A percentile compares a stretch with the other conserved stretches of the same genome.
These are phyloP conservation scores for Bathynomus jamesi DNA, from an alignment of 1,140 invertebrate species.

Conservation along the genomic window DNA sequence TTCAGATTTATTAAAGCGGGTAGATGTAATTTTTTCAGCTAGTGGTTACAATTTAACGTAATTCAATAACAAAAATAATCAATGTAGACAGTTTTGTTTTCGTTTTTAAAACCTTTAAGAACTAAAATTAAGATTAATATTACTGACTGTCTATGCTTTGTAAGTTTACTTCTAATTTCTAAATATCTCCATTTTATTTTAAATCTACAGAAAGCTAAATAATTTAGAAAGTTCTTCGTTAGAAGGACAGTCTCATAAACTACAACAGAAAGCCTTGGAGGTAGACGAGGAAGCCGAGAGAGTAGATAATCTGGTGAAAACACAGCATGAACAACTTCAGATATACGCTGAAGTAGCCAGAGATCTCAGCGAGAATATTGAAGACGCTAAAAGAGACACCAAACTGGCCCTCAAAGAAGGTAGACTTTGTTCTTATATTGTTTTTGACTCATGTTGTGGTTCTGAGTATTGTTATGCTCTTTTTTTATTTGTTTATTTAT, in stretches of 20 bases:
- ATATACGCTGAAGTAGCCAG: slow-evolving; percentile 55
- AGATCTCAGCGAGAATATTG: slow-evolving; percentile 59
- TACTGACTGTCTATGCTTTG: background rate
- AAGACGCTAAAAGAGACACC: slow-evolving; percentile 60
- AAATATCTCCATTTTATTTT: background rate
- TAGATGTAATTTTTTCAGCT: too few species aligned
- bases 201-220: slow-evolving; percentile 12
- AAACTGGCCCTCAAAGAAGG: slow-evolving; percentile 57
- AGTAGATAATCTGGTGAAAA: slow-evolving; percentile 50
- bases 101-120: too few species aligned
- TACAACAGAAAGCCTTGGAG: slow-evolving; percentile 47
- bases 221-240: slow-evolving; percentile 26
- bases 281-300: slow-evolving; percentile 51
- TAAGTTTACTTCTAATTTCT: background rate
- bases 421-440: slow-evolving; percentile 37
- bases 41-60: too few species aligned
- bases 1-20: too few species aligned
- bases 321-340: slow-evolving; percentile 52
- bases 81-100: too few species aligned
- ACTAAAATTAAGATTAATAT: background rate
- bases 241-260: slow-evolving; percentile 21
- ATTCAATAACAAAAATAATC: too few species aligned
- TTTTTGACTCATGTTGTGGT: too few species aligned
- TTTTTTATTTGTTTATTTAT: too few species aligned
- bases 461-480: too few species aligned